These are phyloP conservation scores for Procavia capensis DNA, from an alignment of 2,113 vertebrate genomes.

Conservation along the genomic window DNA sequence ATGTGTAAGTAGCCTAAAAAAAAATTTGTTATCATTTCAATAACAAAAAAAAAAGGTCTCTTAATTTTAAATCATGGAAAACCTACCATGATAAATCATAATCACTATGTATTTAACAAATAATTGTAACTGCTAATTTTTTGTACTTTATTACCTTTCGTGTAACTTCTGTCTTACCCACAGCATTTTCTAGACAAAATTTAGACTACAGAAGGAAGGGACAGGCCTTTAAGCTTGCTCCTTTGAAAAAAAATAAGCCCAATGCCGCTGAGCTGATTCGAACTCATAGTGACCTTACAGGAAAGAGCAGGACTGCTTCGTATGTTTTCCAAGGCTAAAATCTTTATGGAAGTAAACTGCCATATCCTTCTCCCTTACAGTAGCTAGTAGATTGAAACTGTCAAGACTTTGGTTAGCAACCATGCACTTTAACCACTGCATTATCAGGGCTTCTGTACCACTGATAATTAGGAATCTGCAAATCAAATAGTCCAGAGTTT, in stretches of 20 bases:
- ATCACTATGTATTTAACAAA: neutral
- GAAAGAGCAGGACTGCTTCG: too few species aligned
- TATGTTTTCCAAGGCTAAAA: too few species aligned
- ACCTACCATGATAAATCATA: conserved; percentile 4
- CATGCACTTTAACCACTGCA: too few species aligned
- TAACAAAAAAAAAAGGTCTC: conserved; percentile 12
- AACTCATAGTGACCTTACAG: too few species aligned
- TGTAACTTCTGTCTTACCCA: conserved; percentile 29
- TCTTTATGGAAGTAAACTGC: too few species aligned
- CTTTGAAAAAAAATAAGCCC: too few species aligned
- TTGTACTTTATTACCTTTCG: conserved; percentile 27
- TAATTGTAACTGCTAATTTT: neutral
- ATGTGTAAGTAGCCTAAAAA: conserved; percentile 26
- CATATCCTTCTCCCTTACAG: too few species aligned
- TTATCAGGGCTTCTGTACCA: neutral
- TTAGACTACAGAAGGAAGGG: conserved; percentile 36
- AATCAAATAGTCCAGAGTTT: neutral
- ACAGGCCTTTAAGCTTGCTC: neutral
- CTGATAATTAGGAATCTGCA: neutral
- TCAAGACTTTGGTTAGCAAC: too few species aligned
- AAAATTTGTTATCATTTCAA: neutral
- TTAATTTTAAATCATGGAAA: conserved; percentile 30
- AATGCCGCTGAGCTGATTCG: too few species aligned
- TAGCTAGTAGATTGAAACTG: too few species aligned
- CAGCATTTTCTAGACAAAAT: conserved; percentile 28